Evolutionary conservation across 1,140 invertebrate species (phyloP), one percentile per base, ranked within the genome.

Genomic region (Anadara kagoshimensis): DNA sequence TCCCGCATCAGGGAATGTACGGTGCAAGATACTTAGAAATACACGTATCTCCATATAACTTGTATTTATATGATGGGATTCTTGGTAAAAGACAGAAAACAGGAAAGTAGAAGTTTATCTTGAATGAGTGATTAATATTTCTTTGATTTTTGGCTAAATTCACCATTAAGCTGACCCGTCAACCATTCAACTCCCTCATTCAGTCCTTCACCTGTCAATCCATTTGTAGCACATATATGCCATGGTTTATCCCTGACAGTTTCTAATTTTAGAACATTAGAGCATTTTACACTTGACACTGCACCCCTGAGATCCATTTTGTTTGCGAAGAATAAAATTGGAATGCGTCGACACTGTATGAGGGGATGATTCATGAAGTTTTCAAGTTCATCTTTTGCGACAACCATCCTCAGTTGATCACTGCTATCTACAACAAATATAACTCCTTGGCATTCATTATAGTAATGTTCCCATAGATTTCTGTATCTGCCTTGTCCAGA

Each of bases 371-470:
- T 93, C 16, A 99, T 90, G 73, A 99, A 87, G 80, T 94, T 91
- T 77, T 95, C 93, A 45, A 97, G 86, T 91, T 97, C 96, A 83
- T 97, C 95, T 87, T 94, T 94, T 0, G 94, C 95, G 0, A 97
- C 95, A 8, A 95, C 96, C 78, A 99, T 91, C 78, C 98, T 89
- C 68, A 99, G 90, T 78, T 94, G 93, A 88, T 99, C 98, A 75
- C 95, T 96, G 69, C 96, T 96, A 86, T 99, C 98, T 36, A 99
- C 94, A 4, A 99, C 97, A 90, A 99, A 99, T 74, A 99, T 95
- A 59, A 99, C 94, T 3, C 96, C 98, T 83, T 99, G 93, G 78
- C 96, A 96, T 78, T 95, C 94, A 82, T 94, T 81, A 88, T 98
- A 99, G 89, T 99, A 98, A 81, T 97, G 94, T 87, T 99, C 97